Base-by-base conservation (phyloP, 2,113 vertebrate species). In the Lepisosteus oculatus region DNA sequence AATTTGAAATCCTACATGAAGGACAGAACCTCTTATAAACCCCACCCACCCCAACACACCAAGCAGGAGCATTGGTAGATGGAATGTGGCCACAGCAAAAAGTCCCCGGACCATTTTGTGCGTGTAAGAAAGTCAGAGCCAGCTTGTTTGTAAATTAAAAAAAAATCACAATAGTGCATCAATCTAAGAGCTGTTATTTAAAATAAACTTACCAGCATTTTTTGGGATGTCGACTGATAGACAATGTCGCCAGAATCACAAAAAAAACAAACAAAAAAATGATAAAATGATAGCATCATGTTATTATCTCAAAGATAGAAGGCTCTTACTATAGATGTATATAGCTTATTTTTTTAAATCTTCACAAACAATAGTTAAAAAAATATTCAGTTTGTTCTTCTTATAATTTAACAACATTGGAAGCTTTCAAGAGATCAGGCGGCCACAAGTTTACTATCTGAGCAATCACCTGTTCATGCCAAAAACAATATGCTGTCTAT, bases 221-320 rank as follows among this genome's bases (percentile, higher is more conserved):
- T 93, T 89, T 92, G 90, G 78, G 90, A 92, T 81, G 90, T 92
- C 83, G 90, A 93, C 91, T 93, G 90, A 90, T 87, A 83, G 88
- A 89, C 86, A 91, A 90, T 88, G 88, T 91, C 81, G 85, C 88
- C 90, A 91, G 89, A 90, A 84, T 89, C 84, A 92, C 88, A 91
- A 90, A 87, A 90, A 90, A 70, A 85, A 82, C 88, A 88, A 76
- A 71, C 78, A 89, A 88, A 88, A 82, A 73, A 88, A 91, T 87
- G 88, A 91, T 84, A 85, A 88, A 87, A 85, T 89, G 85, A 85
- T 83, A 87, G 74, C 76, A 81, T 79, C 56, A 76, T 74, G 75
- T 78, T 56, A 78, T 84, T 79, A 83, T 84, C 77, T 88, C 78
- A 89, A 41, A 64, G 8, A 64, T 9, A 64, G 5, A 29, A 67